Base-by-base conservation (phyloP, 2,113 vertebrate genomes). In the Gallinago undulata region DNA sequence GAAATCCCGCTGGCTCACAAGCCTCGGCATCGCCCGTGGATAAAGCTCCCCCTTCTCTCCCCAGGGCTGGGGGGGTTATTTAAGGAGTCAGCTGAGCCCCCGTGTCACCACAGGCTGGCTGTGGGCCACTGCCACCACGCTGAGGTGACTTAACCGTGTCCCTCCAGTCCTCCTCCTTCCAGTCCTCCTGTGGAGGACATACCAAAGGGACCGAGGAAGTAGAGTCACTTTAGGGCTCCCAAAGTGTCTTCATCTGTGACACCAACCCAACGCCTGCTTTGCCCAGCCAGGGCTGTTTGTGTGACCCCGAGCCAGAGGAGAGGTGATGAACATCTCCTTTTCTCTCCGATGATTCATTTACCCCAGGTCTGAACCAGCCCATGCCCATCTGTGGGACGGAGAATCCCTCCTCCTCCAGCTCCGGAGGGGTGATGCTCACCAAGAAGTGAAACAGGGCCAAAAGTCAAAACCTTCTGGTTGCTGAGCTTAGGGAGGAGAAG, bases 371-470 rank as follows among this genome's bases (percentile, higher is more conserved):
- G 50, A 48, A 2, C 9, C 55, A 74, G 78, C 8, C 23, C 24
- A 0, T 10, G 28, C 13, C 41, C 73, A 19, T 10, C n/a, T 79
- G 45, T n/a, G 41, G 2, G 0, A 4, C 0, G 4, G 37, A 39
- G 23, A 21, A 53, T 6, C 13, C 11, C 72, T 45, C 17, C 35
- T 64, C 72, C 73, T 74, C 59, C 39, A 4, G 53, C 14, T 37
- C 45, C 1, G 1, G 47, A 11, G 7, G 6, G 18, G 6, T 28
- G 43, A 84, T 31, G 33, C 62, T 75, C 51, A 30, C 24, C 12
- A 10, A 39, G 18, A 35, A 67, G 14, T 5, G 25, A 89, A 81
- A 77, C 3, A 19, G 24, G 59, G 33, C 11, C 35, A n/a, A 8
- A 69, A 47, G 62, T 1, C 37, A 57, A 68, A 89, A 31, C 17